Base-by-base conservation (phyloP, 2,888 invertebrate species). In the Pyrrhia umbra region DNA sequence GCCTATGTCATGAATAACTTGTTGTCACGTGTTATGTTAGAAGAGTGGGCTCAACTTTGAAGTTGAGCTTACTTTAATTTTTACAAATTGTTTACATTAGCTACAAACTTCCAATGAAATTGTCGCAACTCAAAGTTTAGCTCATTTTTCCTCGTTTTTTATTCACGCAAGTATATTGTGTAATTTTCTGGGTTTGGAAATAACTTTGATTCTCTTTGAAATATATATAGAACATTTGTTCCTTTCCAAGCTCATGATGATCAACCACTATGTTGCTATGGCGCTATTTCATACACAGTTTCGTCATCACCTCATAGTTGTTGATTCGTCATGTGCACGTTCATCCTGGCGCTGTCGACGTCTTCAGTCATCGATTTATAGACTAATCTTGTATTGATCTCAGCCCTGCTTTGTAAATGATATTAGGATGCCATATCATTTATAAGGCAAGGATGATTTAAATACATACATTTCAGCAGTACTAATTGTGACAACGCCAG, bases 161-260 rank as follows among this genome's bases (percentile, higher is more conserved):
- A 5, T 23, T 23, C 6, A 23, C 16, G 6, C 2, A 1, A n/a
- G 1, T 2, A n/a, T n/a, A n/a, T n/a, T n/a, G n/a, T n/a, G n/a
- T n/a, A n/a, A n/a, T n/a, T n/a, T n/a, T n/a, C n/a, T n/a, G n/a
- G n/a, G n/a, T n/a, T n/a, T n/a, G n/a, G n/a, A n/a, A n/a, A n/a
- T n/a, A n/a, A n/a, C n/a, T n/a, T n/a, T n/a, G 23, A 13, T 2
- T 2, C 10, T 8, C 13, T 45, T n/a, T n/a, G n/a, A n/a, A n/a
- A n/a, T n/a, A n/a, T n/a, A n/a, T n/a, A n/a, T n/a, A n/a, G n/a
- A n/a, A n/a, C n/a, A n/a, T n/a, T n/a, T n/a, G n/a, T n/a, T n/a
- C n/a, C n/a, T 13, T 15, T 50, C 13, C 6, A 15, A n/a, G 51
- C 57, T 70, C 51, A 34, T 69, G 64, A 18, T 70, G 68, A 15